Percentiles rank a stretch among this genome's conserved stretches.
These are phyloP conservation scores for Callinectes sapidus DNA, from an alignment of 2,888 invertebrate species.

Conservation along the genomic window DNA sequence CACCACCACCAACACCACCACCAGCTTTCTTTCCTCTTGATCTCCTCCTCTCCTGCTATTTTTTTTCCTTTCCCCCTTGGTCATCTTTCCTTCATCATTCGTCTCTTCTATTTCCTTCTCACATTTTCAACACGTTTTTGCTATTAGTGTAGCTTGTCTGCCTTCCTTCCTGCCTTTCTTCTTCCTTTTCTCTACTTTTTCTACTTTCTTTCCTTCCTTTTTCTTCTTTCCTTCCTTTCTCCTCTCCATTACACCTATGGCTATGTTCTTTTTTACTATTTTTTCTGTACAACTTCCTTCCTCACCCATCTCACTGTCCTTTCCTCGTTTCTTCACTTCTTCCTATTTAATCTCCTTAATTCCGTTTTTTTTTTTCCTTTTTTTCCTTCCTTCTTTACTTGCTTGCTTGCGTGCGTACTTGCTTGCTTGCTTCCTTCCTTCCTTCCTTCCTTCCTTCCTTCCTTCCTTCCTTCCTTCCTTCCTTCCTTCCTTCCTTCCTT, in stretches of 20 bases:
- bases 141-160: no score
- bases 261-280: no score
- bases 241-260: no score
- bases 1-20: not conserved
- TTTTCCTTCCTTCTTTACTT: no score
- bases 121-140: not conserved
- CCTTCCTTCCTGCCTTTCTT: not conserved
- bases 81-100: not conserved
- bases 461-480: not conserved
- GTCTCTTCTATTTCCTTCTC: not conserved
- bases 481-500: not conserved
- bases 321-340: no score
- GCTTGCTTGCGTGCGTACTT: no score
- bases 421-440: no score
- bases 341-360: no score
- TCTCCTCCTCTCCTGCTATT: not conserved
- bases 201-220: not conserved
- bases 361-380: no score
- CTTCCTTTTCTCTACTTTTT: not conserved
- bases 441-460: not conserved
- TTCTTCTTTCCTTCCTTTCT: not conserved
- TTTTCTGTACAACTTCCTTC: no score
- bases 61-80: not conserved
- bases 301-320: no score
- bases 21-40: not conserved